Evolutionary conservation across 2,888 invertebrate species (phyloP).

Genomic region (Netelia inedita): DNA sequence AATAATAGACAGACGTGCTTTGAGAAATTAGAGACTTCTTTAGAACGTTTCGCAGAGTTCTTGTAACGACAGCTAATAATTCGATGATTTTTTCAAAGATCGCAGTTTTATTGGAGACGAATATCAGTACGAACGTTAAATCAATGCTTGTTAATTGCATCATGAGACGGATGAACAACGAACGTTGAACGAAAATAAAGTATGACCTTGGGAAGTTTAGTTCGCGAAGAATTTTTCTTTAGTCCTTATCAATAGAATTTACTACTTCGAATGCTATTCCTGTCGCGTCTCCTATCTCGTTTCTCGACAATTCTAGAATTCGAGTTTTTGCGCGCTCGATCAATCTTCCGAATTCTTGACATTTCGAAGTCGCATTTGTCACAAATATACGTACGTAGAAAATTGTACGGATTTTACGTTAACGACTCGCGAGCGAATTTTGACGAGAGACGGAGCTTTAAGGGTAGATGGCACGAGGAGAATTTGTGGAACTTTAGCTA

Average conservation of each 20-base stretch:
- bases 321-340: neutral
- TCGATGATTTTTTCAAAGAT: slow-evolving; percentile 39
- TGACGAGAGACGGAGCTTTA: neutral
- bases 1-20: slow-evolving; percentile 56
- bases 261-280: neutral
- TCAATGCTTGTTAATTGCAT: too few species aligned
- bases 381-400: neutral
- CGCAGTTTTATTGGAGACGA: slow-evolving; percentile 1
- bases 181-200: too few species aligned
- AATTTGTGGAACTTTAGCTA: neutral
- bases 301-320: neutral
- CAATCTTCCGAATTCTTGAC: slow-evolving; percentile 4
- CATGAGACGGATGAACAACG: too few species aligned
- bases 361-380: slow-evolving; percentile 3
- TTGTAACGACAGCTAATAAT: slow-evolving; percentile 24
- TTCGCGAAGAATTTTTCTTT: neutral
- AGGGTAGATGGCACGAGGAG: slow-evolving; percentile 3
- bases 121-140: too few species aligned
- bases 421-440: slow-evolving; percentile 16
- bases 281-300: neutral
- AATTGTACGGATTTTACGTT: neutral
- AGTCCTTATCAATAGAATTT: neutral
- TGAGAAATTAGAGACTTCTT: slow-evolving; percentile 63
- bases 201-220: neutral
- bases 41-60: slow-evolving; percentile 18